Conservation (phyloP, 1,140 invertebrate genomes). For the Tyrophagus putrescentiae region DNA sequence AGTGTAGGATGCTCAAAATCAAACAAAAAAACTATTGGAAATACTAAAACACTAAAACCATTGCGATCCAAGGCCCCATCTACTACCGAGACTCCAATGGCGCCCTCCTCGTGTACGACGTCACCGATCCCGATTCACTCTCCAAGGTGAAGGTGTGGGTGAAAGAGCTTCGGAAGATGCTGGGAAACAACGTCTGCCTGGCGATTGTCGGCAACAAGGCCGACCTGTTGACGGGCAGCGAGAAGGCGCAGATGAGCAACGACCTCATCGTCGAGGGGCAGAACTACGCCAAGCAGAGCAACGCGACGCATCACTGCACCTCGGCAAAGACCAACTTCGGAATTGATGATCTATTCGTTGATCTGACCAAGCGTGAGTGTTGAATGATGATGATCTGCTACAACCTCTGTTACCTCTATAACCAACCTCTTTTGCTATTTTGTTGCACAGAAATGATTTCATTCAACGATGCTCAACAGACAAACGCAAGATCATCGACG, state of each 20-base stretch:
- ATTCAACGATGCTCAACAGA: constrained; percentile 5
- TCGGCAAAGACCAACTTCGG: constrained; percentile 87
- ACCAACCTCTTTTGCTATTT: background rate
- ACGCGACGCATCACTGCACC: constrained; percentile 78
- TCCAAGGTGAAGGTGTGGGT: constrained; percentile 98
- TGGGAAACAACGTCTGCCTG: constrained; percentile 77
- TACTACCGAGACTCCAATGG: constrained; percentile 96
- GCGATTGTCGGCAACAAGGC: constrained; percentile 95
- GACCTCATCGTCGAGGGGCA: constrained; percentile 17
- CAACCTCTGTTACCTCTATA: constrained; percentile 25
- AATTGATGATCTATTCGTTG: constrained; percentile 81
- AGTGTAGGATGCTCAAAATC: constrained; percentile 47
- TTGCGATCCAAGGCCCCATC: constrained; percentile 52
- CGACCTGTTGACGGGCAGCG: constrained; percentile 46
- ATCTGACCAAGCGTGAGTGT: constrained; percentile 48
- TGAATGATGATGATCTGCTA: background rate
- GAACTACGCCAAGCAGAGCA: background rate
- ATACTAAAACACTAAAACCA: too few species aligned
- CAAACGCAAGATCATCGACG: constrained; percentile 4
- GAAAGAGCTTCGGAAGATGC: constrained; percentile 88
- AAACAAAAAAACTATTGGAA: too few species aligned
- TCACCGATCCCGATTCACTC: constrained; percentile 93
- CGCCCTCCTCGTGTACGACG: constrained; percentile 94
- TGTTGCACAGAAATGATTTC: constrained; percentile 9
- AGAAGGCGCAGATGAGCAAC: constrained; percentile 18